These are phyloP conservation scores for Pampus argenteus DNA, from an alignment of 2,797 vertebrate species.

Conservation along the genomic window DNA sequence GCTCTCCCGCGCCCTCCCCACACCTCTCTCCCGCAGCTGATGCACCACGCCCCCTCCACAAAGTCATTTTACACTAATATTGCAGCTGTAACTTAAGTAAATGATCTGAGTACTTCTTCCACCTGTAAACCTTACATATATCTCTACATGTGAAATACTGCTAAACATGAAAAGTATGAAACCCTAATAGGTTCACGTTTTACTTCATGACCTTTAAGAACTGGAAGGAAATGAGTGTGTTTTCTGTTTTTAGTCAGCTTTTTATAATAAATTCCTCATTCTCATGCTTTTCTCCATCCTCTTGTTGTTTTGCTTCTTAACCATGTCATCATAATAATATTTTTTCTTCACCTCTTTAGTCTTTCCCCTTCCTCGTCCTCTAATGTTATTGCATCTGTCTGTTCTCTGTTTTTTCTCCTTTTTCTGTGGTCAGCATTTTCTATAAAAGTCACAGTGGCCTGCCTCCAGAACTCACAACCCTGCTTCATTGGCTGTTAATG, in stretches of 20 bases:
- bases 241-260: background rate
- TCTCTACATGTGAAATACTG: background rate
- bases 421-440: slow-evolving; percentile 40
- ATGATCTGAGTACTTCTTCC: no score
- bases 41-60: no score
- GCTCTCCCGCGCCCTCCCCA: no score
- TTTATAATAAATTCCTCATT: background rate
- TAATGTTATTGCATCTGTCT: slow-evolving; percentile 9
- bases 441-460: slow-evolving; percentile 26
- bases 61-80: no score
- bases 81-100: no score
- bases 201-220: background rate
- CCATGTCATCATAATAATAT: background rate
- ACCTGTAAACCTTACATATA: background rate
- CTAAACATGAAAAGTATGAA: background rate
- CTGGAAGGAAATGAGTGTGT: background rate
- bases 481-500: slow-evolving; percentile 66
- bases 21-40: no score
- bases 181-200: background rate
- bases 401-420: background rate
- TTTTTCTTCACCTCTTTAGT: slow-evolving; percentile 20
- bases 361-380: background rate
- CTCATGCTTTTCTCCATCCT: background rate
- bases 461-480: slow-evolving; percentile 64
- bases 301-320: background rate